A percentile compares a stretch with the other conserved stretches of the same genome.
These are phyloP conservation scores for Chironomus tentans DNA, from an alignment of 2,888 invertebrate species.

Conservation along the genomic window DNA sequence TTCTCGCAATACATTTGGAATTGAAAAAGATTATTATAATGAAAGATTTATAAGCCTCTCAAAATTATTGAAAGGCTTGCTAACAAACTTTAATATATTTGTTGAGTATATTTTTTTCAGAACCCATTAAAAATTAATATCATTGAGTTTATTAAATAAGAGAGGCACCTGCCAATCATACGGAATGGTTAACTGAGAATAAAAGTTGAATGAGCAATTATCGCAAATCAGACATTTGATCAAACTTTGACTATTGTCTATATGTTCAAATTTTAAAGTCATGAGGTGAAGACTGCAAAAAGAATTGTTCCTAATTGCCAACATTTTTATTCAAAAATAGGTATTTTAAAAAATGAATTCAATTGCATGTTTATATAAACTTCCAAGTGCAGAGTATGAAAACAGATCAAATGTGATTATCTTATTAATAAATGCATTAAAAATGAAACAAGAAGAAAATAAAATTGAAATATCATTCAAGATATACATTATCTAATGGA, in stretches of 20 bases:
- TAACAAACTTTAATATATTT: not conserved
- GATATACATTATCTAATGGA: not conserved
- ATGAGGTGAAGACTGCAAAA: too few species aligned
- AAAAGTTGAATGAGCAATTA: slow-evolving; percentile 8
- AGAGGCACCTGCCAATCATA: slow-evolving; percentile 26
- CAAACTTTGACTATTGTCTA: not conserved
- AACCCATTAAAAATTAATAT: not conserved
- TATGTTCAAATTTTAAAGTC: too few species aligned
- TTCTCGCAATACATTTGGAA: not conserved
- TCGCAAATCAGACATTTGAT: slow-evolving; percentile 10
- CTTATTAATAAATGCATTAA: not conserved
- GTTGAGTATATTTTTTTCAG: not conserved
- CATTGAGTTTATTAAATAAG: not conserved
- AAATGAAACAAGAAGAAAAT: not conserved
- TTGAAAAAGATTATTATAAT: too few species aligned
- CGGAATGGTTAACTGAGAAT: not conserved
- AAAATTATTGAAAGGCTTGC: not conserved
- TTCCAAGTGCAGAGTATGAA: not conserved
- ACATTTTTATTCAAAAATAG: too few species aligned
- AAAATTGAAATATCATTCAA: slow-evolving; percentile 4
- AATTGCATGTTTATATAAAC: too few species aligned
- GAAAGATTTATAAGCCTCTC: not conserved
- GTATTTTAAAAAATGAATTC: too few species aligned
- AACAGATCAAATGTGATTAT: too few species aligned
- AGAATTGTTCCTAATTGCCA: too few species aligned